Percentiles rank a stretch among this genome's conserved stretches.
Conservation (phyloP, 2,888 invertebrate genomes). For the Magallana nippona region DNA sequence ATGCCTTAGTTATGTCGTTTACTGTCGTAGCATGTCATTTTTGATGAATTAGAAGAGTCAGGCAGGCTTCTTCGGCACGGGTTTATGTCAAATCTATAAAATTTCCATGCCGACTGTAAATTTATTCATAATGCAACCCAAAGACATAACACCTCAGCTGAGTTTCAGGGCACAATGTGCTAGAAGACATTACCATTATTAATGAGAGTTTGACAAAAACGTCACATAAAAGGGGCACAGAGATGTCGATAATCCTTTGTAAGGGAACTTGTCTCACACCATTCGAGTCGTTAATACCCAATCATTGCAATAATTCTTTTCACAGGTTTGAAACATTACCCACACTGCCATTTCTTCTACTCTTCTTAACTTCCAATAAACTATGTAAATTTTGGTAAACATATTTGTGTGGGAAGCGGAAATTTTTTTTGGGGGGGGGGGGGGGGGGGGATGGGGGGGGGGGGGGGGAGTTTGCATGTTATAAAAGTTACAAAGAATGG, state of each 20-base stretch:
- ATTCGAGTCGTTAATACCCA: background rate
- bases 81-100: slow-evolving; percentile 31
- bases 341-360: too few species aligned
- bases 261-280: background rate
- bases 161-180: slow-evolving; percentile 21
- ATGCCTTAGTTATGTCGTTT: slow-evolving; percentile 10
- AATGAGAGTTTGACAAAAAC: background rate
- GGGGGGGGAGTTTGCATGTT: too few species aligned
- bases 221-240: background rate
- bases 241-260: background rate
- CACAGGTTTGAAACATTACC: too few species aligned
- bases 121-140: slow-evolving; percentile 22
- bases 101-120: slow-evolving; percentile 29
- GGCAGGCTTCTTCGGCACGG: background rate
- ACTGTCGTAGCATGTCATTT: background rate
- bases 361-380: too few species aligned
- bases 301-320: too few species aligned
- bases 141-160: background rate
- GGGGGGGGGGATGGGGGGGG: too few species aligned
- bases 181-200: slow-evolving; percentile 1
- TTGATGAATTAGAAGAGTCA: slow-evolving; percentile 15
- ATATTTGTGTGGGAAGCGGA: too few species aligned
- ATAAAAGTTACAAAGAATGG: too few species aligned
- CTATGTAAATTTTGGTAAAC: too few species aligned
- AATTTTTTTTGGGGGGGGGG: too few species aligned